Evolutionary conservation across 2,113 vertebrate species (phyloP).

Genomic region (Xenus cinereus): DNA sequence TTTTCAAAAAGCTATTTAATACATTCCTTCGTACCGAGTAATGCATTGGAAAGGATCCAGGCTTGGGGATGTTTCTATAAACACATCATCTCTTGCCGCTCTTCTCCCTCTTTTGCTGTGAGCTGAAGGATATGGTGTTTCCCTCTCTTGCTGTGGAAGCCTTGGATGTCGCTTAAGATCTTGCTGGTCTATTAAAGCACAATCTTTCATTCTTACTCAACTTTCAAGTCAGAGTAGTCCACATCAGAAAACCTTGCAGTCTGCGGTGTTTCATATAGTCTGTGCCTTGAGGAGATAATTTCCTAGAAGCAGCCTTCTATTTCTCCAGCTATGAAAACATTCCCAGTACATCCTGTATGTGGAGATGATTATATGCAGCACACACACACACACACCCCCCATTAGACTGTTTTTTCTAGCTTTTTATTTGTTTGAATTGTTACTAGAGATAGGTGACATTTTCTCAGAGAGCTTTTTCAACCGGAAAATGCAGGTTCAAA

Average conservation of each 20-base stretch:
- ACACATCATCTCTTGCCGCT: neutral
- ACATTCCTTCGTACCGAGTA: constrained; percentile 33
- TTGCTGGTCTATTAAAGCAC: neutral
- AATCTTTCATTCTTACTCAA: neutral
- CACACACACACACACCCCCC: neutral
- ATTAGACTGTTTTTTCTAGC: neutral
- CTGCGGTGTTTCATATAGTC: neutral
- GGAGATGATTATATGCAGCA: constrained; percentile 4
- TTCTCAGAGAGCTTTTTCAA: neutral
- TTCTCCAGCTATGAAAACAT: constrained; percentile 59
- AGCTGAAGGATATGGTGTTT: constrained; percentile 8
- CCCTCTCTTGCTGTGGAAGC: neutral
- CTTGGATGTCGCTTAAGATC: neutral
- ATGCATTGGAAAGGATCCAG: constrained; percentile 33
- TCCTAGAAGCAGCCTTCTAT: constrained; percentile 37
- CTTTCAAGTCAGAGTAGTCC: neutral
- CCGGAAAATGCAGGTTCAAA: neutral
- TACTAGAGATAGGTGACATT: neutral
- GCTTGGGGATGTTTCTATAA: constrained; percentile 20
- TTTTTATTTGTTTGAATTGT: neutral
- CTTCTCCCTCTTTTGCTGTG: neutral
- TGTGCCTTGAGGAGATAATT: constrained; percentile 45
- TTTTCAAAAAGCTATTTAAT: neutral
- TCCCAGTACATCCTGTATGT: constrained; percentile 9
- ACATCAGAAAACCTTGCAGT: neutral